A percentile compares a stretch with the other conserved stretches of the same genome.
Conservation (phyloP, 2,888 invertebrate species). For the Gastracanthus pulcherrimus region DNA sequence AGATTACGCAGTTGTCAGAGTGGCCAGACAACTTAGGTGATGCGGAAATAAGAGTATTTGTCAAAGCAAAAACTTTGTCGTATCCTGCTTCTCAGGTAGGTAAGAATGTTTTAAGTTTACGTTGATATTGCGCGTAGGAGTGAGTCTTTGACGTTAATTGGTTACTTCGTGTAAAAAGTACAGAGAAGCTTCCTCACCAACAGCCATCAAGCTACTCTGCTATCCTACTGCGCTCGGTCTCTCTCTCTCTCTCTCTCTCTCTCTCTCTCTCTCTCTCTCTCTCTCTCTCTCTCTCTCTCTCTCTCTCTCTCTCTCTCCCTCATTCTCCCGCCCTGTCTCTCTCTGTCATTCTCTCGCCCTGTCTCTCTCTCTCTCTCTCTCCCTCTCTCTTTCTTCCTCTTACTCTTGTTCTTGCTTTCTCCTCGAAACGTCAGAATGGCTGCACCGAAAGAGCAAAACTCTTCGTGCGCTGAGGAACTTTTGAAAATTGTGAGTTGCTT, state of each 20-base stretch:
- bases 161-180: conserved; percentile 29
- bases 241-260: background rate
- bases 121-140: conserved; percentile 37
- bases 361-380: background rate
- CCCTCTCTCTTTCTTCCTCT: background rate
- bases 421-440: background rate
- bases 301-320: background rate
- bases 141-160: conserved; percentile 48
- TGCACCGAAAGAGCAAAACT: background rate
- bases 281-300: background rate
- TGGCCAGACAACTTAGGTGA: background rate
- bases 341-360: background rate
- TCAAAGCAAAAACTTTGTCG: conserved; percentile 34
- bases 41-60: conserved; percentile 39
- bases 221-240: background rate
- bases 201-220: background rate
- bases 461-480: background rate
- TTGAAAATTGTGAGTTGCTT: background rate
- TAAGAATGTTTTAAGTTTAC: conserved; percentile 24
- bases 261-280: background rate
- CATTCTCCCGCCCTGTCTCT: background rate
- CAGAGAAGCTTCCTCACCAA: conserved; percentile 3
- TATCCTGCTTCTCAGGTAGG: background rate
- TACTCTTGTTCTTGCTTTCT: background rate
- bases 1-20: conserved; percentile 4